Conservation (phyloP, 2,113 vertebrate species). For the Rhynchomys soricoides region DNA sequence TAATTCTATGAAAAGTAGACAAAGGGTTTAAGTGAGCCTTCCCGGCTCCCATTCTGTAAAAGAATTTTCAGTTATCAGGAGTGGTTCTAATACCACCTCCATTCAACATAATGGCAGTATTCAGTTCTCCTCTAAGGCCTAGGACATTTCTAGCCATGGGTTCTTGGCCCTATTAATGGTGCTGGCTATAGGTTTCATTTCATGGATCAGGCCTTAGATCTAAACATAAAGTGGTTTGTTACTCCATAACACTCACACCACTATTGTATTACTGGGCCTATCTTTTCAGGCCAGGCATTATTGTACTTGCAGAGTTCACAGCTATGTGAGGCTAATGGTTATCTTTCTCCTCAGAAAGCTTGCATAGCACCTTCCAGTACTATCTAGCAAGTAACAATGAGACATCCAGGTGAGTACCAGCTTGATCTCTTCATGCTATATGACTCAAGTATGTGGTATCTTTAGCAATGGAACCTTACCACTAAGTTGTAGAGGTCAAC, state of each 20-base stretch:
- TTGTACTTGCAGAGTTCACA: neutral
- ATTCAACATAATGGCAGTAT: neutral
- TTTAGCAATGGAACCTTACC: neutral
- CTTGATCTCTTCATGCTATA: neutral
- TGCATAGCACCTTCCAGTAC: neutral
- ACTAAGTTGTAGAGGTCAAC: neutral
- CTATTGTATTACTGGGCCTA: neutral
- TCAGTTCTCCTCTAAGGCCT: neutral
- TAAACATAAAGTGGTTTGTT: neutral
- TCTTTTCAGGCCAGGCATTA: neutral
- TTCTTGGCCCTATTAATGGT: neutral
- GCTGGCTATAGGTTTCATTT: neutral
- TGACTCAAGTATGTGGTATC: neutral
- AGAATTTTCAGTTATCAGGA: neutral
- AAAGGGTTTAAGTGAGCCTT: neutral
- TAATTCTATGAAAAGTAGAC: neutral
- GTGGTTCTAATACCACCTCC: neutral
- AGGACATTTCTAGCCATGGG: neutral
- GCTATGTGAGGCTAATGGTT: neutral
- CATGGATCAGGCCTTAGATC: neutral
- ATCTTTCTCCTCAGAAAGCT: neutral
- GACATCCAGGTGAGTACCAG: neutral
- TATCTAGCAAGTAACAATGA: neutral
- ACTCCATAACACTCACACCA: neutral
- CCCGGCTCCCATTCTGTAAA: neutral